phyloP scores from a whole-genome alignment of 2,113 vertebrate species.

The Zosterops japonicus region DNA sequence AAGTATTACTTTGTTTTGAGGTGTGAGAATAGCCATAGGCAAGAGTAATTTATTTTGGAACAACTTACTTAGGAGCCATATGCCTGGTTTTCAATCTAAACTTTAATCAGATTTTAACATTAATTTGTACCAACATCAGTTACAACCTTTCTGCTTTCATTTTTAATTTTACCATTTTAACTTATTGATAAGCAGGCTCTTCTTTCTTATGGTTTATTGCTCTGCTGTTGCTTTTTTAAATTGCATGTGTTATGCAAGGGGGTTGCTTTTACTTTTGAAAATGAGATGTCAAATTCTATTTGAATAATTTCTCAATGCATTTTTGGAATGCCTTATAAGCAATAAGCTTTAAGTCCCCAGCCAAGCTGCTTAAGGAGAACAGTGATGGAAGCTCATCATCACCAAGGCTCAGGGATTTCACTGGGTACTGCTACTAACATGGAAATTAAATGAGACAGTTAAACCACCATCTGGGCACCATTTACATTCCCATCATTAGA shows the following conservation, averaged over 20 bases:
- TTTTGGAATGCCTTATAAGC: conserved; percentile 37
- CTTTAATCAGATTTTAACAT: conserved; percentile 75
- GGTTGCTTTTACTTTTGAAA: conserved; percentile 32
- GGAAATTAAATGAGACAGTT: conserved; percentile 57
- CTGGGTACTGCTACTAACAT: conserved; percentile 9
- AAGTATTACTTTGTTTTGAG: conserved; percentile 78
- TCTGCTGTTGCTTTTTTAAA: conserved; percentile 37
- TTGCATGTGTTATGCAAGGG: not conserved
- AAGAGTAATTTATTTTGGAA: conserved; percentile 75
- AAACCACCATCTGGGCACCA: conserved; percentile 35
- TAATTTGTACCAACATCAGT: conserved; percentile 55
- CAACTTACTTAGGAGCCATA: conserved; percentile 72
- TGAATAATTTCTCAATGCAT: not conserved
- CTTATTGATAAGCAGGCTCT: conserved; percentile 23
- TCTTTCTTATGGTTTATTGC: conserved; percentile 12
- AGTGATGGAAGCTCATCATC: conserved; percentile 49
- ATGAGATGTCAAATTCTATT: not conserved
- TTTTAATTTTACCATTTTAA: conserved; percentile 46
- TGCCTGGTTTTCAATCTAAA: conserved; percentile 70
- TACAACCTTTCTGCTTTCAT: conserved; percentile 31
- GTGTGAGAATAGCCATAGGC: conserved; percentile 77
- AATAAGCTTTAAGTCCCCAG: conserved; percentile 30
- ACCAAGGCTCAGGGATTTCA: conserved; percentile 45
- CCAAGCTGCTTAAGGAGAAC: conserved; percentile 41
- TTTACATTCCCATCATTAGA: conserved; percentile 26